Evolutionary conservation across 1,140 invertebrate genomes (phyloP), one percentile per base, ranked within the genome.

Genomic region (Drosophila gunungcola): DNA sequence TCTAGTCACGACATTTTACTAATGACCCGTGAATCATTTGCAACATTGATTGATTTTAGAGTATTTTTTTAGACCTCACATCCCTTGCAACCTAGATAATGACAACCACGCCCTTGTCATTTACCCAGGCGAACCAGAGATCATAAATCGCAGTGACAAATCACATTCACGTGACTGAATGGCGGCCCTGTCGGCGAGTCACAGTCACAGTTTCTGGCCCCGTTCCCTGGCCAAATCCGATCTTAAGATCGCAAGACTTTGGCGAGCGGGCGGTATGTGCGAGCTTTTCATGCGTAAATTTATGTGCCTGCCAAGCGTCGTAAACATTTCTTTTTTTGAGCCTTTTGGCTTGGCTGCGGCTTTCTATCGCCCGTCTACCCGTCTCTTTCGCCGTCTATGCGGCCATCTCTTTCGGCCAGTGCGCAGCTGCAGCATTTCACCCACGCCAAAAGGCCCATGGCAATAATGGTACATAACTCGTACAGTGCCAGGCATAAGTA

Each of bases 231-330:
- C 32, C 21, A 63, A 51, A 45, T 12, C 13, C 38, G 36, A 49
- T 63, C 11, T 34, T 57, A 3, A 32, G 29, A 32, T 32, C 29
- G 12, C 57, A 38, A 43, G 25, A 41, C 32, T 63, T 25, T 69
- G 49, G 42, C 5, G 46, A 29, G 42, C 34, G 49, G 65, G 73
- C 61, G 82, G 75, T 72, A 88, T 79, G 82, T 45, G 58, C 58
- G 25, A 76, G 75, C 83, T 83, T 86, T 86, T 86, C 83, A 83
- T 86, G 83, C 83, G 83, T 86, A 88, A 86, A 86, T 86, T 88
- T 88, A 86, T 86, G 76, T 86, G 83, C 75, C 83, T 86, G 79
- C 57, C 78, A 82, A 70, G 78, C 79, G 65, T 86, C 83, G 83
- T 88, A 86, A 86, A 86, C 83, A 88, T 81, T 85, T 81, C 82